phyloP scores from a whole-genome alignment of 1,140 invertebrate species.

The Latrodectus geometricus region DNA sequence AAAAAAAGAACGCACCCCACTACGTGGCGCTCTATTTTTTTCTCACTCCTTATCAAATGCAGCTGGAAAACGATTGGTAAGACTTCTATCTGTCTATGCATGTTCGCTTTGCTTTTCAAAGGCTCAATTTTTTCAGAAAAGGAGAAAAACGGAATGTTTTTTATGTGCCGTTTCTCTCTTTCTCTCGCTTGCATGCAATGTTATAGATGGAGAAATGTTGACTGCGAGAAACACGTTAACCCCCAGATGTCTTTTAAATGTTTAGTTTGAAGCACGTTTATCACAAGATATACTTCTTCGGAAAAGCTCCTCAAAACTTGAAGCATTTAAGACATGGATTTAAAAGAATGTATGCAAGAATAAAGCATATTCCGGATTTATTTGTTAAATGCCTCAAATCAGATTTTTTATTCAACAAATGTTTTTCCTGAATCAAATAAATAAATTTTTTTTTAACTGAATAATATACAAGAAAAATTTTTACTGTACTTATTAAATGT shows the following conservation, averaged over 20 bases:
- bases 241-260: conserved; percentile 29
- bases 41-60: conserved; percentile 39
- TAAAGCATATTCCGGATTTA: too few species aligned
- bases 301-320: too few species aligned
- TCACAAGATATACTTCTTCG: too few species aligned
- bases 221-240: conserved; percentile 34
- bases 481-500: too few species aligned
- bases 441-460: too few species aligned
- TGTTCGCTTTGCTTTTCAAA: conserved; percentile 32
- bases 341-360: too few species aligned
- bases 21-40: background rate
- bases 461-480: too few species aligned
- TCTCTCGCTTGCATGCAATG: background rate
- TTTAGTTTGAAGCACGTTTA: conserved; percentile 6
- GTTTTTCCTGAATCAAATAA: too few species aligned
- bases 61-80: conserved; percentile 33
- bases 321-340: too few species aligned
- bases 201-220: conserved; percentile 6
- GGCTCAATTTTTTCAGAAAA: conserved; percentile 11
- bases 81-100: conserved; percentile 30
- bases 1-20: background rate
- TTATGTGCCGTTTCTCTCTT: conserved; percentile 10
- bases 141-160: conserved; percentile 12
- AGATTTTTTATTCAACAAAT: too few species aligned
- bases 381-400: too few species aligned